Base-by-base conservation (phyloP, 2,888 invertebrate genomes). In the Drosophila paramelanica region DNA sequence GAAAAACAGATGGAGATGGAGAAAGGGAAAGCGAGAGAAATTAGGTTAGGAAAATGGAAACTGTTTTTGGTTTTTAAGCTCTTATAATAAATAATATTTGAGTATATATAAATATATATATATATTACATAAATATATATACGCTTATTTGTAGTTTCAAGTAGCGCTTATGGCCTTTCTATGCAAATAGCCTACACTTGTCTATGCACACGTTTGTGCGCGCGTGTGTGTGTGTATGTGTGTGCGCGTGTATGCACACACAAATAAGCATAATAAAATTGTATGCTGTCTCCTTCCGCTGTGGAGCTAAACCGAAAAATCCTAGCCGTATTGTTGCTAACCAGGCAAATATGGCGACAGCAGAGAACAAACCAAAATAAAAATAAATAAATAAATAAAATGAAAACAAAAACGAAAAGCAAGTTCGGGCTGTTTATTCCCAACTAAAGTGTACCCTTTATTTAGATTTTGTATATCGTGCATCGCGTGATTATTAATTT, bases 311-410 rank as follows among this genome's bases (percentile, higher is more conserved):
- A 42, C 74, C 78, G 62, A 62, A 55, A 77, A 75, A 77, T 73
- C 73, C 64, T 47, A 55, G 60, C 79, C 61, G 56, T 68, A 67
- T 72, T 79, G 76, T 66, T 77, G 79, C 78, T 78, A 78, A 67
- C 73, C 75, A 77, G 89, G 78, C 88, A 76, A 89, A 84, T 81
- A 85, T 87, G 86, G 82, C 88, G 88, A 87, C 89, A 87, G 72
- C 46, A 57, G 43, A 49, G 66, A 47, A 55, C 50, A 47, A 25
- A 13, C 55, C 47, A 50, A 23, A 59, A 57, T 50, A 11, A 43
- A 3, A 23, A 47, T n/a, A 42, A 43, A 7, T 38, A 38, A 45
- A 58, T 13, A 39, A 41, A 46, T 36, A 39, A 17, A 38, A 46
- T 11, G 7, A 56, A 17, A 38, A 46, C n/a, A 7, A 56, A 38